These are phyloP conservation scores for Coenobita brevimanus DNA, from an alignment of 1,140 invertebrate species.

Conservation along the genomic window DNA sequence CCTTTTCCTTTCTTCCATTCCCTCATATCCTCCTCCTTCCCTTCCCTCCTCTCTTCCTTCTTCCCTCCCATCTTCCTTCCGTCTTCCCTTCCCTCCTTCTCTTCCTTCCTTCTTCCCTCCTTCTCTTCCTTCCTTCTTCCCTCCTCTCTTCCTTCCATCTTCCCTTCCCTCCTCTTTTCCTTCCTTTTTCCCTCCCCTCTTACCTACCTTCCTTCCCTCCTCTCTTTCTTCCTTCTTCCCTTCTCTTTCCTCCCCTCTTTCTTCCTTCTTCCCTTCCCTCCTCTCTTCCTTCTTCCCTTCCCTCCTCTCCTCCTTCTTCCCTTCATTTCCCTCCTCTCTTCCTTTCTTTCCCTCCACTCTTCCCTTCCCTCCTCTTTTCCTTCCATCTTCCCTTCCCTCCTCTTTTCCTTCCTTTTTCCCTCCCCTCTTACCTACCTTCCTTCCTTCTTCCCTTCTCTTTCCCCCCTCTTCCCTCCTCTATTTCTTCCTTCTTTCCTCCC, in stretches of 20 bases:
- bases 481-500: no score
- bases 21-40: slow-evolving; percentile 4
- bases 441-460: neutral
- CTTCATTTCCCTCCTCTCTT: slow-evolving; percentile 14
- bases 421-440: no score
- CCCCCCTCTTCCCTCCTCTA: no score
- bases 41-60: no score
- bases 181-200: no score
- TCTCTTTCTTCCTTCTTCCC: no score
- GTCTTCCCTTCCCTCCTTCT: neutral
- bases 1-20: slow-evolving; percentile 11
- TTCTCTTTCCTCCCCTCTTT: no score
- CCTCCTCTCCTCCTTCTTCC: slow-evolving; percentile 21
- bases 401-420: neutral
- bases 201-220: no score
- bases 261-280: slow-evolving; percentile 1
- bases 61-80: slow-evolving; percentile 13
- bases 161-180: neutral
- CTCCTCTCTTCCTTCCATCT: neutral
- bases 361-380: neutral
- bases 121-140: neutral
- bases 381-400: neutral
- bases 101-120: neutral
- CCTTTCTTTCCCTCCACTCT: neutral
- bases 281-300: slow-evolving; percentile 22